These are phyloP conservation scores for Campylomormyrus tamandua DNA, from an alignment of 2,113 vertebrate species.

Conservation along the genomic window DNA sequence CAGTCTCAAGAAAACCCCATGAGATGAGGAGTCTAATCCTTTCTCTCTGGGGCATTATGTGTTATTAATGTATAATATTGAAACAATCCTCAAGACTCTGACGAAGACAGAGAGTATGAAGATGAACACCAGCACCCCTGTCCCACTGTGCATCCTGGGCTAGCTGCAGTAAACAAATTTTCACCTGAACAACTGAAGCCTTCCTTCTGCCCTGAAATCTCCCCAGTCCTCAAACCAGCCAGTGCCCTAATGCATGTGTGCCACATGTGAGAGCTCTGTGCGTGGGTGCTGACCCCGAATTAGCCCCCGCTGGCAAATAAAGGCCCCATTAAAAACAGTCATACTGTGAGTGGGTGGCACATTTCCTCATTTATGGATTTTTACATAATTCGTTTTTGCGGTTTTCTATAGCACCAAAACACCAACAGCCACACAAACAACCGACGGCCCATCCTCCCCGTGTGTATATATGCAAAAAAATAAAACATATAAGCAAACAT, in stretches of 20 bases:
- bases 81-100: background rate
- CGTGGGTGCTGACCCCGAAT: background rate
- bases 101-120: background rate
- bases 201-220: background rate
- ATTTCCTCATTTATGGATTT: background rate
- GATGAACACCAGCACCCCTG: background rate
- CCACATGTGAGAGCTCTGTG: background rate
- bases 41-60: background rate
- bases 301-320: background rate
- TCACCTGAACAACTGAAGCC: background rate
- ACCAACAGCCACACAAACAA: background rate
- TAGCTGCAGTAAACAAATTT: background rate
- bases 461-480: background rate
- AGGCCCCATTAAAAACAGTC: background rate
- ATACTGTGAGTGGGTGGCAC: background rate
- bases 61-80: background rate
- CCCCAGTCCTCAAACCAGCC: background rate
- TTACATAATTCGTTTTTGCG: constrained; percentile 3
- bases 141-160: background rate
- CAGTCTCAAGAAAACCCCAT: background rate
- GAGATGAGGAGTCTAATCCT: background rate
- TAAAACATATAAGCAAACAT: background rate
- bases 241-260: background rate
- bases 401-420: background rate
- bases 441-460: background rate